These are phyloP conservation scores for Troilus luridus DNA, from an alignment of 2,888 invertebrate genomes.

Conservation along the genomic window DNA sequence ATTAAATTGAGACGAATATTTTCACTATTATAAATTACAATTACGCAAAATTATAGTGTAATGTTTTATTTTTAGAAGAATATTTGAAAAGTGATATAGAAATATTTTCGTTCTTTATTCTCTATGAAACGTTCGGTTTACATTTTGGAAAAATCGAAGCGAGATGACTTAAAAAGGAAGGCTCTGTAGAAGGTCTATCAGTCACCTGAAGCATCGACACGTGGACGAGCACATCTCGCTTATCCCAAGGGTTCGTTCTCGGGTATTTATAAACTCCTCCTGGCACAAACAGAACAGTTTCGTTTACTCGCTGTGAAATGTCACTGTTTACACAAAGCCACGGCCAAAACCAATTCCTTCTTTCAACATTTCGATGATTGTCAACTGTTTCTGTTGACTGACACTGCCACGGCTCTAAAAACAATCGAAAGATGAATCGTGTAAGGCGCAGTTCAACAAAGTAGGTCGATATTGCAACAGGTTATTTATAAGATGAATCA, in stretches of 20 bases:
- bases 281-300: not conserved
- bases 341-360: conserved; percentile 1
- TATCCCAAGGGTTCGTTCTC: not conserved
- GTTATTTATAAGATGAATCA: not conserved
- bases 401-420: not conserved
- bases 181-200: not conserved
- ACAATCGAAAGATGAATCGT: not conserved
- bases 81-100: no score
- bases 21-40: no score
- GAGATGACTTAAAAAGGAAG: not conserved
- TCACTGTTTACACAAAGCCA: not conserved
- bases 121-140: not conserved
- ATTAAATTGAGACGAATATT: no score
- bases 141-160: not conserved
- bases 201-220: not conserved
- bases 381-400: not conserved
- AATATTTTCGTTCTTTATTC: no score
- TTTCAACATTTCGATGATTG: not conserved
- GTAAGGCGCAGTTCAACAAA: not conserved
- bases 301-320: not conserved
- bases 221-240: not conserved
- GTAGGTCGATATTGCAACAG: not conserved
- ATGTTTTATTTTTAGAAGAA: no score
- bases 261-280: not conserved
- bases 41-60: no score